A percentile compares a stretch with the other conserved stretches of the same genome.
Evolutionary conservation across 2,888 invertebrate species (phyloP).

Genomic region (Macaria notata): DNA sequence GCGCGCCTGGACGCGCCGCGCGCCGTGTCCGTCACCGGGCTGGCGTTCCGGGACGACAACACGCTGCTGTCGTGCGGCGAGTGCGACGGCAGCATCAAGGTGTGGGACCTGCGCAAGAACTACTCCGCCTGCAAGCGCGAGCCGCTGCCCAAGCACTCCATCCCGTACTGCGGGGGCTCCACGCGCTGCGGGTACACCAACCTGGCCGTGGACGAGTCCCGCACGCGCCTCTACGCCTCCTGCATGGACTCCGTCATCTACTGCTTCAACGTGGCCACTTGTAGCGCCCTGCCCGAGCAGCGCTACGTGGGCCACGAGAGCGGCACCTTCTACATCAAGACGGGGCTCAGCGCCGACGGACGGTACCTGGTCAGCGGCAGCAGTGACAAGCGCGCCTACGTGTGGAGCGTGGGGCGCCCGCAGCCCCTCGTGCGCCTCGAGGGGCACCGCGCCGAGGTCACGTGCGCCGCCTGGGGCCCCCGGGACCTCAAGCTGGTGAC

Average conservation of each 20-base stretch:
- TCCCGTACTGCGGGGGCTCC: conserved; percentile 89
- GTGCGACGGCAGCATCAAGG: conserved; percentile 92
- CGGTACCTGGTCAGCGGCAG: conserved; percentile 94
- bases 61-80: conserved; percentile 93
- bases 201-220: conserved; percentile 86
- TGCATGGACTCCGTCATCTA: conserved; percentile 94
- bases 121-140: conserved; percentile 86
- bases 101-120: conserved; percentile 93
- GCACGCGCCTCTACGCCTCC: conserved; percentile 89
- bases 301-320: conserved; percentile 88
- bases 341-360: conserved; percentile 90
- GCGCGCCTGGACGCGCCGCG: conserved; percentile 74
- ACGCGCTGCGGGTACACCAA: conserved; percentile 89
- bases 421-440: conserved; percentile 86
- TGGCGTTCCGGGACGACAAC: conserved; percentile 90
- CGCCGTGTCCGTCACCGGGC: conserved; percentile 90
- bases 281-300: conserved; percentile 84
- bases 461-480: conserved; percentile 91
- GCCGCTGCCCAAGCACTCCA: conserved; percentile 86
- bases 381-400: conserved; percentile 91
- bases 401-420: conserved; percentile 88
- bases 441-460: conserved; percentile 93
- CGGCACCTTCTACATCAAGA: conserved; percentile 92
- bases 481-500: conserved; percentile 86
- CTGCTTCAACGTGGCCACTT: conserved; percentile 90